These are phyloP conservation scores for Sussaba pulchella DNA, from an alignment of 2,888 invertebrate species.

Conservation along the genomic window DNA sequence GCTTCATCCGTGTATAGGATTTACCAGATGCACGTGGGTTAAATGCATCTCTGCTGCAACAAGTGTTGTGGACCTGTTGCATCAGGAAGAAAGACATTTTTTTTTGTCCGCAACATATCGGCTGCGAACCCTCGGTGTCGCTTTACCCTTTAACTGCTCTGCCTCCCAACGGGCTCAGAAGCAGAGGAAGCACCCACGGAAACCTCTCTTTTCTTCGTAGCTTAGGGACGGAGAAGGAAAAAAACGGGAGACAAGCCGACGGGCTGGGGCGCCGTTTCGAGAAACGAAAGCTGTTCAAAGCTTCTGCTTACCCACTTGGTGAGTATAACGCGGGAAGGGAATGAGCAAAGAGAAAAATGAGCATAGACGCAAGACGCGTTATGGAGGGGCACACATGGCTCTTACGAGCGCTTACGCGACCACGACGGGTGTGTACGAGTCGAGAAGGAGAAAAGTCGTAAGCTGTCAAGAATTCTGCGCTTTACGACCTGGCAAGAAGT, in stretches of 20 bases:
- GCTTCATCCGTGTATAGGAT: not conserved
- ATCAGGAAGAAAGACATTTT: slow-evolving; percentile 36
- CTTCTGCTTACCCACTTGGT: slow-evolving; percentile 24
- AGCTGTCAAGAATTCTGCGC: slow-evolving; percentile 77
- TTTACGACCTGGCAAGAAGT: slow-evolving; percentile 63
- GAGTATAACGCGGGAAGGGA: slow-evolving; percentile 53
- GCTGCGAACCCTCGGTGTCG: slow-evolving; percentile 51
- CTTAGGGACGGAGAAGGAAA: slow-evolving; percentile 52
- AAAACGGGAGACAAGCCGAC: slow-evolving; percentile 51
- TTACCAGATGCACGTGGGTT: slow-evolving; percentile 26
- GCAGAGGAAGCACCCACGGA: slow-evolving; percentile 47
- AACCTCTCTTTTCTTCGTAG: slow-evolving; percentile 41
- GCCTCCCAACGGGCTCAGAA: slow-evolving; percentile 35
- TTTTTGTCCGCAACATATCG: slow-evolving; percentile 26
- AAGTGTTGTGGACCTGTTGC: slow-evolving; percentile 66
- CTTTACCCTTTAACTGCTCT: slow-evolving; percentile 62
- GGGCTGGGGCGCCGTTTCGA: slow-evolving; percentile 60
- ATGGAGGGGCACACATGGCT: slow-evolving; percentile 76
- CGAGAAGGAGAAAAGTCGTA: slow-evolving; percentile 70
- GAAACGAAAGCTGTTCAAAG: slow-evolving; percentile 52
- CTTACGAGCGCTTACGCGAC: slow-evolving; percentile 77
- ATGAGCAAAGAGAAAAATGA: slow-evolving; percentile 60
- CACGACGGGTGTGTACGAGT: slow-evolving; percentile 66
- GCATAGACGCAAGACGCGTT: slow-evolving; percentile 47
- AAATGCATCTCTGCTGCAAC: slow-evolving; percentile 47